Percentiles rank a stretch among this genome's conserved stretches.
Evolutionary conservation across 2,888 invertebrate genomes (phyloP).

Genomic region (Epinotia demarniana): DNA sequence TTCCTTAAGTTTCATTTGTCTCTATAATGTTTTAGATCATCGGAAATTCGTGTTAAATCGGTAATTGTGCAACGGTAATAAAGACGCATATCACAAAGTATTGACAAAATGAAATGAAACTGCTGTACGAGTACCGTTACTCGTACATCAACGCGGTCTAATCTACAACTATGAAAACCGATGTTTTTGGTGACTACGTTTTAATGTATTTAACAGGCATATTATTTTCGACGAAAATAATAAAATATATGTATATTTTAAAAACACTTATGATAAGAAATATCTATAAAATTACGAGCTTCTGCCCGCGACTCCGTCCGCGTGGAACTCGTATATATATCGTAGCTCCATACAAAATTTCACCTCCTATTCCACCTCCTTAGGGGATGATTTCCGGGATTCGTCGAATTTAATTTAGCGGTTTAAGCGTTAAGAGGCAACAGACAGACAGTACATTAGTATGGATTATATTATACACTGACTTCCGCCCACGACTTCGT

Average conservation of each 20-base stretch:
- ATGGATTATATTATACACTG: too few relatives aligned
- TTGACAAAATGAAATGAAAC: constrained; percentile 4
- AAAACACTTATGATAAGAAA: too few relatives aligned
- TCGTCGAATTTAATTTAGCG: too few relatives aligned
- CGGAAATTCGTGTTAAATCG: neutral
- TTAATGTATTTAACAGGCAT: neutral
- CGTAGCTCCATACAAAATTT: too few relatives aligned
- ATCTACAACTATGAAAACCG: neutral
- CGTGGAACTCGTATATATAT: too few relatives aligned
- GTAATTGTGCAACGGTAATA: neutral
- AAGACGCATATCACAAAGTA: neutral
- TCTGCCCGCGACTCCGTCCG: too few relatives aligned
- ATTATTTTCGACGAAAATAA: neutral
- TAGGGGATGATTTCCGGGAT: too few relatives aligned
- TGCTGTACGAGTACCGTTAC: neutral
- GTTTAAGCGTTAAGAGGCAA: too few relatives aligned
- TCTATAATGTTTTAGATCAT: neutral
- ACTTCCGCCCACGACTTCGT: too few relatives aligned
- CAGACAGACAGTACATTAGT: too few relatives aligned
- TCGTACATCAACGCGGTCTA: neutral
- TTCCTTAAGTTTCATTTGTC: neutral
- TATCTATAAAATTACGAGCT: too few relatives aligned
- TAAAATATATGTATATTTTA: neutral
- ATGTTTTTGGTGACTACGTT: neutral
- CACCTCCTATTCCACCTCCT: too few relatives aligned